These are phyloP conservation scores for Pyrgilauda ruficollis DNA, from an alignment of 2,113 vertebrate genomes.

Conservation along the genomic window DNA sequence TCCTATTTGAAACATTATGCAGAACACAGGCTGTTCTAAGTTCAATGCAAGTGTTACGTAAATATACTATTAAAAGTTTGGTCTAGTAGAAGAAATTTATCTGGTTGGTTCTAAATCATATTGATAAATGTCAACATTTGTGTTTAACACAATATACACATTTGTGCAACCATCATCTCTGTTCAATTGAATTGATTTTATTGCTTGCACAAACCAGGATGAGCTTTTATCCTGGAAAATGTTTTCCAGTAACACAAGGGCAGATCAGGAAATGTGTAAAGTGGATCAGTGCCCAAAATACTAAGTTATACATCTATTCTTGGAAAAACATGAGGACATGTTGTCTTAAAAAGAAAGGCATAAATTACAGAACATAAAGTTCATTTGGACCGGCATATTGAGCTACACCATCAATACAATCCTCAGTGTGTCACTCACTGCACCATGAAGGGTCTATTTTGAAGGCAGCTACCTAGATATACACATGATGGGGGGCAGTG, in stretches of 20 bases:
- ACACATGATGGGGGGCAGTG: no score
- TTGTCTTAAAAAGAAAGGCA: constrained; percentile 25
- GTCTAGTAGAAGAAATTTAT: not conserved
- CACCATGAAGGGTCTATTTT: not conserved
- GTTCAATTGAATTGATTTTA: constrained; percentile 20
- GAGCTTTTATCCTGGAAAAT: not conserved
- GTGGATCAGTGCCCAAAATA: constrained; percentile 52
- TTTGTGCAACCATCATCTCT: not conserved
- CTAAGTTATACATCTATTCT: constrained; percentile 23
- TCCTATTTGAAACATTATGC: constrained; percentile 44
- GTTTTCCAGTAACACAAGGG: constrained; percentile 30
- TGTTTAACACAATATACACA: not conserved
- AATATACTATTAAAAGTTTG: not conserved
- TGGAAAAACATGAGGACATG: not conserved
- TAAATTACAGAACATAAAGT: not conserved
- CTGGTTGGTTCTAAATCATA: not conserved
- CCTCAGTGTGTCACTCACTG: not conserved
- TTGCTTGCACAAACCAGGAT: not conserved
- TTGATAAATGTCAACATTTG: constrained; percentile 1
- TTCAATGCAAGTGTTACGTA: not conserved
- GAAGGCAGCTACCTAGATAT: not conserved
- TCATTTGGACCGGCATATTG: not conserved
- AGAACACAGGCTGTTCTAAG: not conserved
- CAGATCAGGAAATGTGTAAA: constrained; percentile 47
- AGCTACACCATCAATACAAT: not conserved